Conservation (phyloP, 2,113 vertebrate genomes). For the Rhegmatorhina hoffmannsi region DNA sequence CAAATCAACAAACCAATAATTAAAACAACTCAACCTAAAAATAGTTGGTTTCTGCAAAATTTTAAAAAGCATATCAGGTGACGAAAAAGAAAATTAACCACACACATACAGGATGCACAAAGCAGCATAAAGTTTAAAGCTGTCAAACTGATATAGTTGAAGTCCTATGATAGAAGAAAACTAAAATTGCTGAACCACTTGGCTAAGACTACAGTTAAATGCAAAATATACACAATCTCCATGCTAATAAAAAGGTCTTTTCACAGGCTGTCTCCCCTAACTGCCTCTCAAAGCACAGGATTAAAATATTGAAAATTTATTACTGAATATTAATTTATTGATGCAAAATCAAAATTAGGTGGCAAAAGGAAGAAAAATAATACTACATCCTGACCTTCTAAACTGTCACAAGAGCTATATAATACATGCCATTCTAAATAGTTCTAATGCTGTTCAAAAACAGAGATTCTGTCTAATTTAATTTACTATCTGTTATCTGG, state of each 20-base stretch:
- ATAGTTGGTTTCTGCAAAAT: neutral
- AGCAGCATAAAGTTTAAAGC: neutral
- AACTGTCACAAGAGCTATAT: neutral
- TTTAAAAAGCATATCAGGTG: neutral
- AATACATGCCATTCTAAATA: neutral
- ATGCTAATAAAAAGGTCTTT: neutral
- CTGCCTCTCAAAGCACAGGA: neutral
- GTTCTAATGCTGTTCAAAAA: neutral
- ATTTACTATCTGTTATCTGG: neutral
- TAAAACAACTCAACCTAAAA: neutral
- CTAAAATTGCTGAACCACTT: neutral
- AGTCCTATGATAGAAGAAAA: neutral
- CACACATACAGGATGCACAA: neutral
- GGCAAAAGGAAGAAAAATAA: neutral
- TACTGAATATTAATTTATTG: neutral
- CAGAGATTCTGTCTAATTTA: neutral
- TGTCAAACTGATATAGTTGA: neutral
- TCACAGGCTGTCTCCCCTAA: neutral
- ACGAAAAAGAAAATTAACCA: neutral
- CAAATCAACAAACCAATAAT: neutral
- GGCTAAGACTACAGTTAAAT: neutral
- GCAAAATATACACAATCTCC: neutral
- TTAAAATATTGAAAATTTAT: neutral
- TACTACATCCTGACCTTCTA: neutral
- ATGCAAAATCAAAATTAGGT: neutral